A percentile compares a stretch with the other conserved stretches of the same genome.
These are phyloP conservation scores for Illadopsis cleaveri DNA, from an alignment of 2,113 vertebrate species.

Conservation along the genomic window DNA sequence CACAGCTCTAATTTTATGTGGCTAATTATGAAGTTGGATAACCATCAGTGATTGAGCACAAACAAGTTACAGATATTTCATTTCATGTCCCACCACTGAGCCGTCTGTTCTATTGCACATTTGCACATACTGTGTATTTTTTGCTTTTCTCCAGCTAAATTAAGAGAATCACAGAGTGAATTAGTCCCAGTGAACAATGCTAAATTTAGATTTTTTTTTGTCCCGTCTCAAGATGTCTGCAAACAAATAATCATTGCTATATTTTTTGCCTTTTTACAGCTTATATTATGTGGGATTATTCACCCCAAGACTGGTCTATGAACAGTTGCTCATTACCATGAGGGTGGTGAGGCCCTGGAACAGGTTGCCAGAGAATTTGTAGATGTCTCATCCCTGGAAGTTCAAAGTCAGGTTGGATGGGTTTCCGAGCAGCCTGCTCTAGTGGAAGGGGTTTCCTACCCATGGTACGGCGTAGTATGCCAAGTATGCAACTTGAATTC, in stretches of 20 bases:
- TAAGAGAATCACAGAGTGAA: conserved; percentile 1
- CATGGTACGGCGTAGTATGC: neutral
- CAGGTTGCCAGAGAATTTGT: neutral
- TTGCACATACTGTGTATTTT: neutral
- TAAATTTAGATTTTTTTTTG: neutral
- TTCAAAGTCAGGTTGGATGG: neutral
- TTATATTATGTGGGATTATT: neutral
- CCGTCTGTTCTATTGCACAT: conserved; percentile 31
- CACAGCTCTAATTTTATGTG: conserved; percentile 34
- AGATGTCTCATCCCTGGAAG: neutral
- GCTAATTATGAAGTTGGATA: conserved; percentile 59
- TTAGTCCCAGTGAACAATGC: neutral
- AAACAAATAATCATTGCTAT: neutral
- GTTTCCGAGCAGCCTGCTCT: neutral
- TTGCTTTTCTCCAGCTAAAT: conserved; percentile 48
- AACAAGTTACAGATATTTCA: conserved; percentile 49
- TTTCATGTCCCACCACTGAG: conserved; percentile 41
- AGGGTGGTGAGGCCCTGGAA: neutral
- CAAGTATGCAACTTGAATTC: neutral
- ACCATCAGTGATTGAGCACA: conserved; percentile 34
- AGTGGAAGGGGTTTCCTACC: neutral
- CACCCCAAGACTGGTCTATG: neutral
- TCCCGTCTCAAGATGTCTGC: neutral
- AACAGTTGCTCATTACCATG: neutral
- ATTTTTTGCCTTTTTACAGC: neutral